These are phyloP conservation scores for Harlomillsia oculata DNA, from an alignment of 1,140 invertebrate species.

Conservation along the genomic window DNA sequence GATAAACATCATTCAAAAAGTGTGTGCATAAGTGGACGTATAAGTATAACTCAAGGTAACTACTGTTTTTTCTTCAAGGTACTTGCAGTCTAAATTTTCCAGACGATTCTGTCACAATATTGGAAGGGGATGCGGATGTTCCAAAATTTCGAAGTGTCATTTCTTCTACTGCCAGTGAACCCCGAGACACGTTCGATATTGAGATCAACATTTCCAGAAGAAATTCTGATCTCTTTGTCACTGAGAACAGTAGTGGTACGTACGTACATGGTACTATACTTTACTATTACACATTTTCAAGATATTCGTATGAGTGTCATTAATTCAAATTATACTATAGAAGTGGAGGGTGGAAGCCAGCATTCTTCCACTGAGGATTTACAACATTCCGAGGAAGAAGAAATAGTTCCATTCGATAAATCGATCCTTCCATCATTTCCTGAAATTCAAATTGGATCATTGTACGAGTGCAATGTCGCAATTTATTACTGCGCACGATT, in stretches of 20 bases:
- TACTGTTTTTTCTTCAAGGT: conserved; percentile 12
- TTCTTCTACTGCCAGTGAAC: conserved; percentile 15
- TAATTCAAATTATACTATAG: conserved; percentile 2
- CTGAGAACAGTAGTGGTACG: conserved; percentile 17
- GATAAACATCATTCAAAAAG: neutral
- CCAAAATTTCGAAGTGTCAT: conserved; percentile 20
- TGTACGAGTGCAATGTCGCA: conserved; percentile 54
- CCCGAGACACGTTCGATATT: conserved; percentile 23
- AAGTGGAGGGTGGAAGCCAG: conserved; percentile 29
- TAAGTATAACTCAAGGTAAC: neutral
- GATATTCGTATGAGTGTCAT: neutral
- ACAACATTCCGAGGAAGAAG: conserved; percentile 32
- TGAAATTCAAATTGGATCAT: conserved; percentile 50
- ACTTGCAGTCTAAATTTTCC: conserved; percentile 28
- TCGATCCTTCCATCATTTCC: conserved; percentile 41
- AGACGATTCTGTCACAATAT: conserved; percentile 37
- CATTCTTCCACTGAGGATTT: conserved; percentile 38
- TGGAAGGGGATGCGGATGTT: conserved; percentile 40
- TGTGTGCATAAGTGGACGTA: neutral
- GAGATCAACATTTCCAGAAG: conserved; percentile 15
- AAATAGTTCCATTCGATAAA: conserved; percentile 24
- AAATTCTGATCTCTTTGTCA: conserved; percentile 24
- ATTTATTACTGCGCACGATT: conserved; percentile 65
- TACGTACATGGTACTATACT: neutral
- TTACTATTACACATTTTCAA: neutral